Percentiles rank a stretch among this genome's conserved stretches.
phyloP scores from a whole-genome alignment of 2,113 vertebrate species.

The Misgurnus anguillicaudatus region DNA sequence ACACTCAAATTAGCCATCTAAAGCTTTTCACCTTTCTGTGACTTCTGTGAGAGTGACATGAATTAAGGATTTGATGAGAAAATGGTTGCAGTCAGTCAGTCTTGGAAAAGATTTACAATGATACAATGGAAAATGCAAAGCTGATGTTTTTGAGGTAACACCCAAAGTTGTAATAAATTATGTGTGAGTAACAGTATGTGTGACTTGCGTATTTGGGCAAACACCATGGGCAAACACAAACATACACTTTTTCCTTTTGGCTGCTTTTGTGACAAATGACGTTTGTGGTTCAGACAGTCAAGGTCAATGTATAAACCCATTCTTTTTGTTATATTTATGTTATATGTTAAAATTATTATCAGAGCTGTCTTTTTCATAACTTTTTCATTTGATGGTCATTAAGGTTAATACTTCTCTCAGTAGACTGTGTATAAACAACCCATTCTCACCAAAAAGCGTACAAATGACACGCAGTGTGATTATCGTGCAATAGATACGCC shows the following conservation, averaged over 20 bases:
- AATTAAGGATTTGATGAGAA: neutral
- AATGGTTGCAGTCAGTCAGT: neutral
- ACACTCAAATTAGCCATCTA: conserved; percentile 57
- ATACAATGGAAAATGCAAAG: conserved; percentile 1
- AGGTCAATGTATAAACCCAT: conserved; percentile 30
- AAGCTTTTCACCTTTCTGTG: conserved; percentile 46
- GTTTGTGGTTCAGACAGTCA: conserved; percentile 51
- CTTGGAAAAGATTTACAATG: neutral
- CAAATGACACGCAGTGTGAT: no score
- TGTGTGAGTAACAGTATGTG: conserved; percentile 15
- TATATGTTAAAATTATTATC: no score
- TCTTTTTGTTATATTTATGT: no score
- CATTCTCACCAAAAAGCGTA: no score
- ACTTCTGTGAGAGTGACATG: conserved; percentile 9
- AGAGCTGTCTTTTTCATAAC: neutral
- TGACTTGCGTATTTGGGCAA: conserved; percentile 8
- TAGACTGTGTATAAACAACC: neutral
- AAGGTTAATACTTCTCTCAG: neutral
- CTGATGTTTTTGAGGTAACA: conserved; percentile 7
- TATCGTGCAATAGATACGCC: no score
- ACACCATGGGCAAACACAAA: neutral
- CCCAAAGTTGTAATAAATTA: conserved; percentile 2
- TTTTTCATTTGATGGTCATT: neutral
- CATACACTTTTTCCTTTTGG: conserved; percentile 3
- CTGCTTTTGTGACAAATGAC: conserved; percentile 35